Evolutionary conservation across 2,113 vertebrate species (phyloP).

Genomic region (Python bivittatus): DNA sequence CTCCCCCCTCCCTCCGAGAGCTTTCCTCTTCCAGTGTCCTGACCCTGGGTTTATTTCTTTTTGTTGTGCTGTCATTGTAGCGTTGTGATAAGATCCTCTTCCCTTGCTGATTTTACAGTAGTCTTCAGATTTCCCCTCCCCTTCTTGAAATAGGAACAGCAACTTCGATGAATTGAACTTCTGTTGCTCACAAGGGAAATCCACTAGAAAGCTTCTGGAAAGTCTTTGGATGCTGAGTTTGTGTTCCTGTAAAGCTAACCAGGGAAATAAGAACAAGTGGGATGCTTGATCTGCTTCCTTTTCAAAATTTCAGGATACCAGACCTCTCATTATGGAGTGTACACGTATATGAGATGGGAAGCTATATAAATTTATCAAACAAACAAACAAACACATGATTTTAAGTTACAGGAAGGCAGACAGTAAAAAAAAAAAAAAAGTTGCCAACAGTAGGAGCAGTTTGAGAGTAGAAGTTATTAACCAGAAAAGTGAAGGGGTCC

Average conservation of each 20-base stretch:
- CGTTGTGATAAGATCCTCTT: background rate
- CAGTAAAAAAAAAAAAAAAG: background rate
- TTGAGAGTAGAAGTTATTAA: background rate
- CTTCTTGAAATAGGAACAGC: background rate
- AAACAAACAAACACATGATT: background rate
- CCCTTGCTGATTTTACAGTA: slow-evolving; percentile 6
- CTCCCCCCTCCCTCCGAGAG: background rate
- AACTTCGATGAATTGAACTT: slow-evolving; percentile 23
- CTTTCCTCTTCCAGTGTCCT: background rate
- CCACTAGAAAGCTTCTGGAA: background rate
- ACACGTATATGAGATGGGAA: background rate
- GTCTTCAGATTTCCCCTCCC: background rate
- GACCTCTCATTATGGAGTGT: background rate
- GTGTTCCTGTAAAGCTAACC: slow-evolving; percentile 11
- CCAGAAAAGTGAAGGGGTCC: background rate
- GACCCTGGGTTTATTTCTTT: background rate
- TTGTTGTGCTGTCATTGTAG: slow-evolving; percentile 9
- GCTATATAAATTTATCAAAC: background rate
- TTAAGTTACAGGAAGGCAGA: background rate
- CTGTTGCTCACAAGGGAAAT: slow-evolving; percentile 32
- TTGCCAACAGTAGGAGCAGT: background rate
- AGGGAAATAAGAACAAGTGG: slow-evolving; percentile 10
- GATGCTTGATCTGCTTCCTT: background rate
- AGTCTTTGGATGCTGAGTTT: background rate
- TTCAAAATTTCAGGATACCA: background rate